phyloP scores from a whole-genome alignment of 2,113 vertebrate species.

The Eublepharis macularius region DNA sequence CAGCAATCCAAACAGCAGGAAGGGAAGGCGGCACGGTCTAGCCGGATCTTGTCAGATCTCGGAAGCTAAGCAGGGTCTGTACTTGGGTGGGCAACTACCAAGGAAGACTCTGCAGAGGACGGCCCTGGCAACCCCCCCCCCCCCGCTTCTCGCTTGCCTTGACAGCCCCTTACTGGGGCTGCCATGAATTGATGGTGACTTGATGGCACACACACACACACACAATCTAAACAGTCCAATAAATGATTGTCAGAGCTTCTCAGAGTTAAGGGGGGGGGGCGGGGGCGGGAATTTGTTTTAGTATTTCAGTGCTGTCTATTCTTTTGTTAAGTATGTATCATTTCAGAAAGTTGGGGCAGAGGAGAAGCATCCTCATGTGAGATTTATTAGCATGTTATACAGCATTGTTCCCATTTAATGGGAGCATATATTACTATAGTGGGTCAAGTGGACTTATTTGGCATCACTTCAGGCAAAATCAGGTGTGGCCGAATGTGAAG shows the following conservation, averaged over 20 bases:
- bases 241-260: constrained; percentile 39
- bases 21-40: too few relatives aligned
- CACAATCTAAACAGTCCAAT: too few relatives aligned
- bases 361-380: constrained; percentile 8
- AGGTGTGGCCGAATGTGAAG: neutral
- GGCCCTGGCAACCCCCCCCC: too few relatives aligned
- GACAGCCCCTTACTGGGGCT: too few relatives aligned
- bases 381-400: neutral
- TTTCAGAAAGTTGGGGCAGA: constrained; percentile 27
- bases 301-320: constrained; percentile 10
- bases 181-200: too few relatives aligned
- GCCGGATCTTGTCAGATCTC: too few relatives aligned
- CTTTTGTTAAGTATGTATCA: constrained; percentile 16
- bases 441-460: neutral
- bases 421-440: neutral
- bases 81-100: too few relatives aligned
- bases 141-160: too few relatives aligned
- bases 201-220: too few relatives aligned
- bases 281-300: constrained; percentile 16
- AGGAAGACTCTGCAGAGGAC: too few relatives aligned
- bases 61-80: too few relatives aligned
- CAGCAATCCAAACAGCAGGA: constrained; percentile 34
- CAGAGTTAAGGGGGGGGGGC: constrained; percentile 20
- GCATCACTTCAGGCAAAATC: neutral
- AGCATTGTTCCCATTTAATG: neutral